Evolutionary conservation across 2,888 invertebrate species (phyloP).

Genomic region (Cartodere bifasciata): DNA sequence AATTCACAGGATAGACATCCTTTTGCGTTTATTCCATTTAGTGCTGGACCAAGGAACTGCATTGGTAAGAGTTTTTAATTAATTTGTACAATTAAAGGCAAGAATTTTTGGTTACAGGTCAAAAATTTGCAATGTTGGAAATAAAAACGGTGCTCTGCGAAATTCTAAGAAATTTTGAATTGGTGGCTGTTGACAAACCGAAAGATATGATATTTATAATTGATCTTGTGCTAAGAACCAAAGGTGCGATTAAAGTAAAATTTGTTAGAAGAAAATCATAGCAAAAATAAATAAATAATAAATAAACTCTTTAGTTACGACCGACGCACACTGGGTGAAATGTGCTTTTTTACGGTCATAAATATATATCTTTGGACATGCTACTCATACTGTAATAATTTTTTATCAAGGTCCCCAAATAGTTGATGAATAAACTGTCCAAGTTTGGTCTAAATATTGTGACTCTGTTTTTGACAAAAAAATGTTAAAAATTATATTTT

Average conservation of each 20-base stretch:
- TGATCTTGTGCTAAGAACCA: slow-evolving; percentile 38
- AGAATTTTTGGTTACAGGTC: slow-evolving; percentile 37
- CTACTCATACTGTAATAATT: no score
- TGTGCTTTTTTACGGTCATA: no score
- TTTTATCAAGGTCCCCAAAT: no score
- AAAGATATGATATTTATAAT: slow-evolving; percentile 33
- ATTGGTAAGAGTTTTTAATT: slow-evolving; percentile 19
- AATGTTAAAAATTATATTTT: no score
- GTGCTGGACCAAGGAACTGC: slow-evolving; percentile 34
- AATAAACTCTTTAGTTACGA: no score
- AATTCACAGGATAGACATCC: slow-evolving; percentile 31
- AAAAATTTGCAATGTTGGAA: slow-evolving; percentile 52
- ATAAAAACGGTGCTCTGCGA: slow-evolving; percentile 44
- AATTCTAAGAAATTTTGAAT: slow-evolving; percentile 39
- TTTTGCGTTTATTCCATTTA: slow-evolving; percentile 33
- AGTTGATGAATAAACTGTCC: no score
- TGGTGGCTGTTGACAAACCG: slow-evolving; percentile 36
- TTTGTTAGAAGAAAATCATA: no score
- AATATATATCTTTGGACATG: no score
- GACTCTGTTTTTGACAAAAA: no score
- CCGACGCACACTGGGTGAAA: no score
- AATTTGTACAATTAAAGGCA: neutral
- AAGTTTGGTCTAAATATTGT: no score
- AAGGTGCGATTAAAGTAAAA: slow-evolving; percentile 21
- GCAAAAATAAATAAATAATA: no score